These are phyloP conservation scores for Chrysochloris asiatica DNA, from an alignment of 2,113 vertebrate species.

Conservation along the genomic window DNA sequence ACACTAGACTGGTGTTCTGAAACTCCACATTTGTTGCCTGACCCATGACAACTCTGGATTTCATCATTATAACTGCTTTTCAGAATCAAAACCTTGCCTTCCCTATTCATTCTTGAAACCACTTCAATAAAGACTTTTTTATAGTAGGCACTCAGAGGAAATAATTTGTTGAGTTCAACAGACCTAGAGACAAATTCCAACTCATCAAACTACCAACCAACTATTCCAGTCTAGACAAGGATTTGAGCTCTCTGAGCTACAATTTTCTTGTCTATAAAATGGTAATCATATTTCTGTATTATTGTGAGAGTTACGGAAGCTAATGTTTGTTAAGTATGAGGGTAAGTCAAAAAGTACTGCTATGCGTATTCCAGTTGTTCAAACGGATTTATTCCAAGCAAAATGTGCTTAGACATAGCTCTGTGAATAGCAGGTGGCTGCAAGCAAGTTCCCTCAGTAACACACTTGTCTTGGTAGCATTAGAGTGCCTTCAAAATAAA, in stretches of 20 bases:
- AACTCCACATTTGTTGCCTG: neutral
- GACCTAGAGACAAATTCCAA: neutral
- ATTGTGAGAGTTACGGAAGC: neutral
- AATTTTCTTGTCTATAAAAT: neutral
- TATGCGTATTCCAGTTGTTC: no score
- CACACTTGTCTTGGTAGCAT: no score
- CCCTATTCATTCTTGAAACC: constrained; percentile 41
- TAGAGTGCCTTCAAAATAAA: no score
- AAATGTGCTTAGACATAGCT: no score
- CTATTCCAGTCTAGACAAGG: neutral
- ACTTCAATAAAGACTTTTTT: constrained; percentile 70
- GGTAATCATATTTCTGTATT: neutral
- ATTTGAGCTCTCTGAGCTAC: neutral
- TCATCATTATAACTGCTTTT: constrained; percentile 45
- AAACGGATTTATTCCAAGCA: no score
- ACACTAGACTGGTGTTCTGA: neutral
- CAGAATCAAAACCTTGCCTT: constrained; percentile 56
- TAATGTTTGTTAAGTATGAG: neutral
- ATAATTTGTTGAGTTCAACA: constrained; percentile 41
- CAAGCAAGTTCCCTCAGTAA: no score
- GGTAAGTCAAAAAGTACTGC: no score
- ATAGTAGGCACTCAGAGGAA: constrained; percentile 67
- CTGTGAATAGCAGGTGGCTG: no score
- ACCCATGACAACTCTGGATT: neutral
- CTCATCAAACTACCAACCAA: neutral